Percentiles rank a stretch among this genome's conserved stretches.
Evolutionary conservation across 2,888 invertebrate genomes (phyloP).

Genomic region (Pollenia labialis): DNA sequence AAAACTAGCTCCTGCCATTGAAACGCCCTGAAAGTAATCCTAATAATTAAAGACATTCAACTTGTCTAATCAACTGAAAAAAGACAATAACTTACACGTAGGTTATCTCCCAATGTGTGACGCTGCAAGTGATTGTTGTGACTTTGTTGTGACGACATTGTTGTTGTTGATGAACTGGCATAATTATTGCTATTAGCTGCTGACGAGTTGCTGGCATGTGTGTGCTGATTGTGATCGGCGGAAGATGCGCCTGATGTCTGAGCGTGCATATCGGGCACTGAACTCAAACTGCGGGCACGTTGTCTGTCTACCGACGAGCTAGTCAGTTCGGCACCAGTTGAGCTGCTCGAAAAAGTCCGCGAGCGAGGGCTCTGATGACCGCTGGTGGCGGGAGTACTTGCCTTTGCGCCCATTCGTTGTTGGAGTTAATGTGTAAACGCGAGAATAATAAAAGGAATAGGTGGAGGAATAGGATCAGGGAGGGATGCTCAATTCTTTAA

Average conservation of each 20-base stretch:
- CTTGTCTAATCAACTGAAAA: conserved; percentile 8
- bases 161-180: conserved; percentile 72
- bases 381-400: conserved; percentile 89
- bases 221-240: conserved; percentile 76
- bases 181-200: conserved; percentile 79
- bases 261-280: conserved; percentile 90
- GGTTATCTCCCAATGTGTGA: conserved; percentile 69
- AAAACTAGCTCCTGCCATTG: conserved; percentile 81
- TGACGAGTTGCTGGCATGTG: conserved; percentile 72
- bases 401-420: conserved; percentile 91
- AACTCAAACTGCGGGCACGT: conserved; percentile 92
- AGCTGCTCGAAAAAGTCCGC: conserved; percentile 90
- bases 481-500: conserved; percentile 6
- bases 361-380: conserved; percentile 89
- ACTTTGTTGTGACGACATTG: conserved; percentile 71
- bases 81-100: conserved; percentile 70
- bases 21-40: conserved; percentile 78
- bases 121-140: conserved; percentile 78
- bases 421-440: conserved; percentile 7
- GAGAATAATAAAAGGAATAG: background rate
- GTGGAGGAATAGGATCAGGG: conserved; percentile 29
- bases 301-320: conserved; percentile 88
- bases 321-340: conserved; percentile 85
- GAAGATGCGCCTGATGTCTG: conserved; percentile 63
- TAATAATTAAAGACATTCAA: conserved; percentile 59